Evolutionary conservation across 1,140 invertebrate species (phyloP).

Genomic region (Acromyrmex heyeri): DNA sequence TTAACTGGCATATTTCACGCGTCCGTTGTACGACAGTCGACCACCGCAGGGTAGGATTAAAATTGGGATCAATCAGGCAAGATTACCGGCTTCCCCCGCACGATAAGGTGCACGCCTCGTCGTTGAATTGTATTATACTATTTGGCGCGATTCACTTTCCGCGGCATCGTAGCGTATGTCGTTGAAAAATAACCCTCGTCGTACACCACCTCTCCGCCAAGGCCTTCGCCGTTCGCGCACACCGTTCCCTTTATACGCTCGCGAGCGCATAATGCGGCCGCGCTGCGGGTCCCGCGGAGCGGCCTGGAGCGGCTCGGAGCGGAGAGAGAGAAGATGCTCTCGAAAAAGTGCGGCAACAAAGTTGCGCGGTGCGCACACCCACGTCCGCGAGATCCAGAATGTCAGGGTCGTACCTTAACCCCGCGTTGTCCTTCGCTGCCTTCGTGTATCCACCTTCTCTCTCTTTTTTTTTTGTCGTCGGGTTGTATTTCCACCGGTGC

Average conservation of each 20-base stretch:
- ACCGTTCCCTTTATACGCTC: constrained; percentile 50
- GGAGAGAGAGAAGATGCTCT: constrained; percentile 45
- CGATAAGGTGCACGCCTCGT: constrained; percentile 2
- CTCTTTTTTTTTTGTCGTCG: constrained; percentile 56
- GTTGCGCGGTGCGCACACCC: constrained; percentile 60
- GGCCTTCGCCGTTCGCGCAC: constrained; percentile 35
- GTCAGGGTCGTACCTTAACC: constrained; percentile 76
- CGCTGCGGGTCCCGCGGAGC: background rate
- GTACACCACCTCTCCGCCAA: constrained; percentile 35
- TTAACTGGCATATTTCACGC: constrained; percentile 22
- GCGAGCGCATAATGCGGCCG: constrained; percentile 45
- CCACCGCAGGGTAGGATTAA: constrained; percentile 40
- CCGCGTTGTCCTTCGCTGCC: constrained; percentile 66
- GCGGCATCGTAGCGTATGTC: constrained; percentile 31
- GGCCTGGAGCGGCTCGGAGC: background rate
- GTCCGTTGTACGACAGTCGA: background rate
- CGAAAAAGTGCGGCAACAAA: constrained; percentile 65
- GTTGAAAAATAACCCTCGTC: constrained; percentile 60
- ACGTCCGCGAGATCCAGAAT: constrained; percentile 70
- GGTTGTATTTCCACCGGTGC: constrained; percentile 54
- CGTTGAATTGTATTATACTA: constrained; percentile 40
- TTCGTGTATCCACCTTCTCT: constrained; percentile 40
- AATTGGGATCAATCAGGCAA: constrained; percentile 57
- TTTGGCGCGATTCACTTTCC: constrained; percentile 53
- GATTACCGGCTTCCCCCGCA: constrained; percentile 24